Evolutionary conservation across 2,888 invertebrate genomes (phyloP), one percentile per base, ranked within the genome.

Genomic region (Amphimallon solstitiale): DNA sequence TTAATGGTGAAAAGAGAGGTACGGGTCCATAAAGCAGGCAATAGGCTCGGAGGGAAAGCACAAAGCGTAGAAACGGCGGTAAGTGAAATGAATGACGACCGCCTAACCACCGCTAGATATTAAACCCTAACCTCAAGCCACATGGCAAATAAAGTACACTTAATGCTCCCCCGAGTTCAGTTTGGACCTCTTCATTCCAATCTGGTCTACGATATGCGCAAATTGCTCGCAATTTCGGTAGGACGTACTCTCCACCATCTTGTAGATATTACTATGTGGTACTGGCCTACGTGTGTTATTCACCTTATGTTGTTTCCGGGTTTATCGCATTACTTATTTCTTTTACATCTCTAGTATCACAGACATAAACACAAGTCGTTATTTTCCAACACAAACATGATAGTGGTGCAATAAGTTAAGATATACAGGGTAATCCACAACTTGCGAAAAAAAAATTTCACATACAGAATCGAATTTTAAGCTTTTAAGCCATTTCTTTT

Each of bases 1-100:
- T 64, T 63, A 48, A 49, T 48, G 54, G 43, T 54, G 56, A 67
- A 52, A 63, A 67, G 62, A 60, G 52, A 43, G 59, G 62, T 49
- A 43, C 68, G 72, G 72, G 68, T 74, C 77, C 74, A 77, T 78
- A 78, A 77, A 77, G 75, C 76, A 73, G 72, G 77, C 77, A 74
- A 78, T 78, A 78, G 77, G 75, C 77, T 73, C 72, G 70, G 48
- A 67, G 76, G 77, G 77, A 49, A 49, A 76, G 75, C 71, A 67
- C 59, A 48, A 63, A 45, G 59, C 69, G 60, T 62, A 70, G 68
- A 63, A 67, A 69, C 68, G 70, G 68, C 72, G 70, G 72, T 80
- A 80, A 81, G 79, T 80, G 79, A 80, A 80, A 80, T 80, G 80
- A 80, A 81, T 79, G 80, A 79, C 79, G 80, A 78, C 79, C 76